Percentiles rank a stretch among this genome's conserved stretches.
Conservation (phyloP, 2,797 vertebrate genomes). For the Tympanoctomys barrerae region DNA sequence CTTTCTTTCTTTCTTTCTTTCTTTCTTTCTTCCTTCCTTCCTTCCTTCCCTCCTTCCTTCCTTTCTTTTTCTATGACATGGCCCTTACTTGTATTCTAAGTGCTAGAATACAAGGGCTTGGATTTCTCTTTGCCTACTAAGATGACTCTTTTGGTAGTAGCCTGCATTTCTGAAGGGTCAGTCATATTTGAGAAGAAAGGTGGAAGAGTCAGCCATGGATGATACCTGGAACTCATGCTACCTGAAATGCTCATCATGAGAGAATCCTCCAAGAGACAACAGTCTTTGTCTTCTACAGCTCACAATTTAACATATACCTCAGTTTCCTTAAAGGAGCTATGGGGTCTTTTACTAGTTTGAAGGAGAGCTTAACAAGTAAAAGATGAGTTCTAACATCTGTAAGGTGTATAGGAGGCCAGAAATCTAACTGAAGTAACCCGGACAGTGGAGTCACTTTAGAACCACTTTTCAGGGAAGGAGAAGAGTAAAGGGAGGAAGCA, state of each 20-base stretch:
- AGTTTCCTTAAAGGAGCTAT: not conserved
- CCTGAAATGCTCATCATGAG: not conserved
- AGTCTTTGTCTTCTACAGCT: not conserved
- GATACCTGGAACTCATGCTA: not conserved
- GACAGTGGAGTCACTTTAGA: not conserved
- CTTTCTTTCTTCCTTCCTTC: not conserved
- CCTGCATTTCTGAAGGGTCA: not conserved
- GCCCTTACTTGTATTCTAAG: not conserved
- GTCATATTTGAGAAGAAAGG: not conserved
- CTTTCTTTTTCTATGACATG: not conserved
- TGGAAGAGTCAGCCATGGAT: not conserved
- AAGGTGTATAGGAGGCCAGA: not conserved
- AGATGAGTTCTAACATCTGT: not conserved
- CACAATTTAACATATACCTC: not conserved
- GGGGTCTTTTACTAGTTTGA: not conserved
- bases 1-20: not conserved
- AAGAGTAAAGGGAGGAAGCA: not conserved
- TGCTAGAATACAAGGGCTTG: not conserved
- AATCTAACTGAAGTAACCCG: conserved; percentile 5
- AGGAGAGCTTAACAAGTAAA: not conserved
- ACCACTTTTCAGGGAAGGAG: not conserved
- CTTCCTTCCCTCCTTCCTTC: not conserved
- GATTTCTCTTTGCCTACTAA: not conserved
- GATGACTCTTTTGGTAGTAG: not conserved
- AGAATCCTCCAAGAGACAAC: not conserved